A percentile compares a stretch with the other conserved stretches of the same genome.
Evolutionary conservation across 1,140 invertebrate genomes (phyloP).

Genomic region (Drosophila leontia): DNA sequence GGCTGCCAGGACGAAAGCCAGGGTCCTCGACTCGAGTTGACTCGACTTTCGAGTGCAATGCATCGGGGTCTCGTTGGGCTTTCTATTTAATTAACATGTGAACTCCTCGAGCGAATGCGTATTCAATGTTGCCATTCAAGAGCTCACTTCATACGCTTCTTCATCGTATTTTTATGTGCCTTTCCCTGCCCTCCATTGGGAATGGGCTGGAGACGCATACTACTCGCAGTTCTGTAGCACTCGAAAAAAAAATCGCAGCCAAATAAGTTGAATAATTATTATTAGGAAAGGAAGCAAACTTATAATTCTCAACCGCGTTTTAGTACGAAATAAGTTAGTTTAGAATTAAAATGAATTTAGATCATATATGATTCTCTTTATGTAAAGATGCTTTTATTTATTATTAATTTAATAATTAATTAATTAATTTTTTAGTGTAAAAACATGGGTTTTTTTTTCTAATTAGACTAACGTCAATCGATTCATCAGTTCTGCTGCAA

Average conservation of each 20-base stretch:
- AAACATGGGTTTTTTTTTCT: background rate
- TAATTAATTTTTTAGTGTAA: background rate
- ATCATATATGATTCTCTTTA: too few species aligned
- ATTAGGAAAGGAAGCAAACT: background rate
- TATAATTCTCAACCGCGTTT: too few species aligned
- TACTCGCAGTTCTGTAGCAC: background rate
- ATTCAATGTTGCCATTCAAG: constrained; percentile 71
- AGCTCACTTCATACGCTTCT: constrained; percentile 31
- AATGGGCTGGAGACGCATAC: constrained; percentile 1
- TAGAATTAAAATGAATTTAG: too few species aligned
- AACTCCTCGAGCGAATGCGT: constrained; percentile 56
- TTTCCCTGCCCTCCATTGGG: constrained; percentile 13
- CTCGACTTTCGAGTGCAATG: constrained; percentile 61
- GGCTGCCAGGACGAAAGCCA: constrained; percentile 35
- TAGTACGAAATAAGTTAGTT: too few species aligned
- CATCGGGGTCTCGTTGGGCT: constrained; percentile 60
- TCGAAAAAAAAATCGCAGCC: background rate
- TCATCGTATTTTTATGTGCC: constrained; percentile 40
- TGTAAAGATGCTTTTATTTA: too few species aligned
- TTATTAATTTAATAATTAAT: background rate
- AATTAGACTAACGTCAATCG: constrained; percentile 30
- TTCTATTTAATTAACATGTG: constrained; percentile 82
- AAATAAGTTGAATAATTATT: background rate
- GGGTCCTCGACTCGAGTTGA: constrained; percentile 41
- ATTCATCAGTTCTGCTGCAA: constrained; percentile 23